Evolutionary conservation across 2,888 invertebrate genomes (phyloP), one percentile per base, ranked within the genome.

Genomic region (Ischnus inquisitorius): DNA sequence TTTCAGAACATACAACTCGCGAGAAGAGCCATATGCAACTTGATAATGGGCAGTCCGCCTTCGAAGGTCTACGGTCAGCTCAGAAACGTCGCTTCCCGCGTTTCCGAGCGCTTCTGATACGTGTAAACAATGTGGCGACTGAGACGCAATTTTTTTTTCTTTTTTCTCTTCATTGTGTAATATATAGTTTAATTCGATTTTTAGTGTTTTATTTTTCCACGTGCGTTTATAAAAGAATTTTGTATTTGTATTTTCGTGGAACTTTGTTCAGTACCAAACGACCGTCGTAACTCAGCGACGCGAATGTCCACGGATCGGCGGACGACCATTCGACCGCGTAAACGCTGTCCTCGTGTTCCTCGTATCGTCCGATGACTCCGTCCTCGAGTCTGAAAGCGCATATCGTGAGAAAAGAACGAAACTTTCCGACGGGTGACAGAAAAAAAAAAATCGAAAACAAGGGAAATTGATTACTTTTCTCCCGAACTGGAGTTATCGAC

Each of bases 231-330:
- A 97, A 94, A 88, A 98, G 95, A 91, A 99, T 97, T 94, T 98
- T 97, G 92, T 98, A 99, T 94, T 99, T 99, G 92, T 98, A 97
- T 90, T 97, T 97, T 84, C 97, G 95, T n/a, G 99, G 98, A 25
- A 99, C 98, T 90, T 97, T 95, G 54, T 98, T 98, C 48, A 99
- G 96, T 67, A 99, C 97, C 19, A 99, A 95, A 68, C 99, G 94
- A 0, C 99, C 99, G 94, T 99, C 99, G 93, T 99, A 99, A 93
- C 99, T 99, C 0, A 99, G 95, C 0, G 99, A 99, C n/a, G 99
- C 99, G 95, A 99, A 99, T 80, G 98, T 97, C 99, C 99, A 99
- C 14, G 99, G 99, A 94, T 99, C 99, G 28, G 98, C 98, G 25
- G 97, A 96, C 84, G 98, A 98, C 99, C 99, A 99, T 94, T 99